Base-by-base conservation (phyloP, 2,888 invertebrate genomes). In the Cantharis lateralis region DNA sequence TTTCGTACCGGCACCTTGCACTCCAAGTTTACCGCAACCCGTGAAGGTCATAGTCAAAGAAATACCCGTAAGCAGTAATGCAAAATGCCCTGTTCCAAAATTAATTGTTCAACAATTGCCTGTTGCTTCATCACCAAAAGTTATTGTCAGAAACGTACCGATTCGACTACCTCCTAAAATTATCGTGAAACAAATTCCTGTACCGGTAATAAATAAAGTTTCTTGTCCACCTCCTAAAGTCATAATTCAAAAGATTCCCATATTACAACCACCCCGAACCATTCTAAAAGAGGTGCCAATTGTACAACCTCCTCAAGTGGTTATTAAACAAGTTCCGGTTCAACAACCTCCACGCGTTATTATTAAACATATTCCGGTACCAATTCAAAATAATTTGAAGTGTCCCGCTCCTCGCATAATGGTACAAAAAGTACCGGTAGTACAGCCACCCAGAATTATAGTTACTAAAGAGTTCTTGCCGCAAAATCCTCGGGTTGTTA, bases 361-460 rank as follows among this genome's bases (percentile, higher is more conserved):
- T 10, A 15, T 75, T 5, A 79, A 75, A 64, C 68, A 77, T 68
- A 68, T 79, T 64, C 75, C 77, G 11, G 20, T 66, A 4, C 64
- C 64, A 3, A 20, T 66, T n/a, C 10, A n/a, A 10, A 18, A 66
- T 16, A 15, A 24, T 66, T n/a, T 20, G 1, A 66, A 15, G 9
- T 66, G 64, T 66, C 64, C 64, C 10, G 2, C 20, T 1, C 64
- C 64, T 13, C 13, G 20, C 3, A 13, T 9, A 10, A 3, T 66
- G 2, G 7, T 66, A n/a, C 64, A 16, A 24, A 66, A 20, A 20
- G 24, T 66, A 13, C 66, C 24, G 48, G n/a, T 74, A n/a, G n/a
- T 18, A 20, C 70, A 18, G 61, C 62, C 73, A 10, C 77, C 75
- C 15, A 24, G 69, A 48, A 20, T 69, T 13, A 32, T 77, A 18